Evolutionary conservation across 2,113 vertebrate species (phyloP).

Genomic region (Ptychochromis oligacanthus): DNA sequence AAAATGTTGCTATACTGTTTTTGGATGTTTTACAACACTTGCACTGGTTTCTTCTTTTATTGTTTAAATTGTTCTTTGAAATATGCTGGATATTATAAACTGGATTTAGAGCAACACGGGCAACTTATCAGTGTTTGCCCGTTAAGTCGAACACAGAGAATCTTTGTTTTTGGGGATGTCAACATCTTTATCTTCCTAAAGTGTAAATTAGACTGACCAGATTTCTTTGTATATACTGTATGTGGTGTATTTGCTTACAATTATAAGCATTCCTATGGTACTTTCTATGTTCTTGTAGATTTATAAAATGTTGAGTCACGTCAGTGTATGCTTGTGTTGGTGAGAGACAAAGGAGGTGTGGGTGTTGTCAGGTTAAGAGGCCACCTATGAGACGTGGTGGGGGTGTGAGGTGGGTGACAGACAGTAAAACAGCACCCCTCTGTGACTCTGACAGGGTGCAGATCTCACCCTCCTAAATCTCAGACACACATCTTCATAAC

Average conservation of each 20-base stretch:
- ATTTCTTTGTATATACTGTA: conserved; percentile 66
- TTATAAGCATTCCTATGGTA: conserved; percentile 49
- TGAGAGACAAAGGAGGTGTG: conserved; percentile 17
- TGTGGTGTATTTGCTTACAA: conserved; percentile 46
- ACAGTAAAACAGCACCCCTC: conserved; percentile 62
- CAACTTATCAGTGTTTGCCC: conserved; percentile 13
- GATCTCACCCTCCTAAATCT: conserved; percentile 70
- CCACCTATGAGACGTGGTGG: conserved; percentile 52
- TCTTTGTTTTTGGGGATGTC: conserved; percentile 23
- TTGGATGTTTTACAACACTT: conserved; percentile 58
- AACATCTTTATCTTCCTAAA: conserved; percentile 22
- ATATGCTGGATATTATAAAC: conserved; percentile 63
- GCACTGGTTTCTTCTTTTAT: conserved; percentile 63
- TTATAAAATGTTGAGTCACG: conserved; percentile 58
- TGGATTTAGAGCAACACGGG: conserved; percentile 67
- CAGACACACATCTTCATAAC: conserved; percentile 72
- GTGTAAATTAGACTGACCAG: conserved; percentile 28
- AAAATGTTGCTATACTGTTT: conserved; percentile 53
- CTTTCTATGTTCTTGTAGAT: conserved; percentile 49
- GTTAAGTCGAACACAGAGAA: conserved; percentile 1
- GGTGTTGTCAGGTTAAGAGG: conserved; percentile 54
- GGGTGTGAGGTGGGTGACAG: conserved; percentile 25
- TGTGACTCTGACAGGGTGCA: conserved; percentile 64
- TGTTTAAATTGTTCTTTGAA: conserved; percentile 24
- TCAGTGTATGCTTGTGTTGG: conserved; percentile 13